phyloP scores from a whole-genome alignment of 2,113 vertebrate genomes.

The Chascanopsetta lugubris region DNA sequence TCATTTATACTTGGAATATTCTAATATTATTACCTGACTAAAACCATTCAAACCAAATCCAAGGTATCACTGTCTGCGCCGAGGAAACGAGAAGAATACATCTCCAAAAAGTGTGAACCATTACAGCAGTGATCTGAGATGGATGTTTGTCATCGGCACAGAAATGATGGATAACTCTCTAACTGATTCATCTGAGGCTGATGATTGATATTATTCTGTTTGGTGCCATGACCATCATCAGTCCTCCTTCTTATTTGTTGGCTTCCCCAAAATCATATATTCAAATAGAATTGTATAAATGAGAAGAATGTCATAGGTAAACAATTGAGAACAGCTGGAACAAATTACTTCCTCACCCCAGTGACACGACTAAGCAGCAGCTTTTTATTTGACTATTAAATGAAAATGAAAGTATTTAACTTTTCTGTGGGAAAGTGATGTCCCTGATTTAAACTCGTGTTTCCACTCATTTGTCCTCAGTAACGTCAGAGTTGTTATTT shows the following conservation, averaged over 20 bases:
- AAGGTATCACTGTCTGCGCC: too few relatives aligned
- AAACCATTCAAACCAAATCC: too few relatives aligned
- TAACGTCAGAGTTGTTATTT: conserved; percentile 30
- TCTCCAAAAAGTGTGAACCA: too few relatives aligned
- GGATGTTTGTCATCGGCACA: background rate
- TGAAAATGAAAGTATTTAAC: background rate
- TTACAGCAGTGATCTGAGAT: background rate
- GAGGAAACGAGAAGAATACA: too few relatives aligned
- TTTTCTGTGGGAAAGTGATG: conserved; percentile 15
- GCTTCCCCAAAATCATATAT: background rate
- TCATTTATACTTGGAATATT: too few relatives aligned
- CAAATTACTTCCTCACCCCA: background rate
- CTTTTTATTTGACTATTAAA: background rate
- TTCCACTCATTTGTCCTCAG: conserved; percentile 22
- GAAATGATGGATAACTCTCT: conserved; percentile 25
- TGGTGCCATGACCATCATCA: background rate
- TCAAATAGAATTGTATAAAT: too few relatives aligned
- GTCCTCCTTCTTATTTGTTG: background rate
- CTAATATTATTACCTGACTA: too few relatives aligned
- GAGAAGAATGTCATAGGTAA: background rate
- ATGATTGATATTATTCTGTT: too few relatives aligned
- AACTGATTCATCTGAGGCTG: conserved; percentile 19
- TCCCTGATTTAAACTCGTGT: conserved; percentile 34
- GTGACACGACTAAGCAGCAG: conserved; percentile 4
- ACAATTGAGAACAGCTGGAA: background rate